A percentile compares a stretch with the other conserved stretches of the same genome.
phyloP scores from a whole-genome alignment of 2,797 vertebrate species.

The Trematomus bernacchii region DNA sequence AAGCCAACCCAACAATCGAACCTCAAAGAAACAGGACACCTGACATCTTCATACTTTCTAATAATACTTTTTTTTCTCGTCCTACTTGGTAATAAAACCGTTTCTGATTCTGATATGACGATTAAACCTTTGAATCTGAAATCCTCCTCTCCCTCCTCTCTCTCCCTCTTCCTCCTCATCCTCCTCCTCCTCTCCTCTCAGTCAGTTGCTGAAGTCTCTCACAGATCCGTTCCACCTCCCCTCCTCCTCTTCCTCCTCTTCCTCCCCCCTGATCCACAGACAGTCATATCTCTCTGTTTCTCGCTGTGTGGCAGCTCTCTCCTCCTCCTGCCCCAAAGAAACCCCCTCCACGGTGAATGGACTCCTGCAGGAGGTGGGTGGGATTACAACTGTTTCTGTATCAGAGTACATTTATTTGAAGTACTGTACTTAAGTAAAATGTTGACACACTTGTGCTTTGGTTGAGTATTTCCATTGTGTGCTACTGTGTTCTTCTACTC shows the following conservation, averaged over 20 bases:
- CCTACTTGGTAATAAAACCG: too few relatives aligned
- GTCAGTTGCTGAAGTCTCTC: slow-evolving; percentile 88
- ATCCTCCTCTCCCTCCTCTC: neutral
- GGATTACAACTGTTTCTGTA: neutral
- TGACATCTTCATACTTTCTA: too few relatives aligned
- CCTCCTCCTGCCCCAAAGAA: slow-evolving; percentile 88
- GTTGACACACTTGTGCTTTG: too few relatives aligned
- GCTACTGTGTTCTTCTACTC: too few relatives aligned
- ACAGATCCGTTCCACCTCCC: slow-evolving; percentile 83
- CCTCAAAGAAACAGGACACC: too few relatives aligned
- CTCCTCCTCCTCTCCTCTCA: slow-evolving; percentile 18
- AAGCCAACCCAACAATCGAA: too few relatives aligned
- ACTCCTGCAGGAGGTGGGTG: slow-evolving; percentile 86
- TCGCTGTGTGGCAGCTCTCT: slow-evolving; percentile 91
- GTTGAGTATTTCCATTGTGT: too few relatives aligned
- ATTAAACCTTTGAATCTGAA: too few relatives aligned
- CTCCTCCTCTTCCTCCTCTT: slow-evolving; percentile 20
- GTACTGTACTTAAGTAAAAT: too few relatives aligned
- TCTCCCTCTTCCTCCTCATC: too few relatives aligned
- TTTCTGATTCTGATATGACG: too few relatives aligned
- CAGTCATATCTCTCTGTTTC: slow-evolving; percentile 91
- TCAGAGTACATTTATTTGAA: neutral
- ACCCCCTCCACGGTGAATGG: slow-evolving; percentile 79
- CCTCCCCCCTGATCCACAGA: slow-evolving; percentile 80
- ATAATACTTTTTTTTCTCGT: neutral